Evolutionary conservation across 2,888 invertebrate species (phyloP).

Genomic region (Serripes groenlandicus): DNA sequence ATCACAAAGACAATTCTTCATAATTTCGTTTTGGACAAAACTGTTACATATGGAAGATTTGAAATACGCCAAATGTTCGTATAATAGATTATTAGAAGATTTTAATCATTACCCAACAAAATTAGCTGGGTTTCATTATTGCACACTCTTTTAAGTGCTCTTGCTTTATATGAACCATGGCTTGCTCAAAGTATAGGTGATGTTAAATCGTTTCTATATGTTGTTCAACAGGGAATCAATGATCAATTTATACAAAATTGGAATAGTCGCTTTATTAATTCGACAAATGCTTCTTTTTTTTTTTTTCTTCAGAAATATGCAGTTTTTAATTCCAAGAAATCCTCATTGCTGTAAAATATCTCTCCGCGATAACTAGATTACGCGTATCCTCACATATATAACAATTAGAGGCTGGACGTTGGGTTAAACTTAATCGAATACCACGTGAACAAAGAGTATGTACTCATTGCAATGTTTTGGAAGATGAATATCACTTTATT

Average conservation of each 20-base stretch:
- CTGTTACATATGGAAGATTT: neutral
- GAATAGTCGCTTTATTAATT: neutral
- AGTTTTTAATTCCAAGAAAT: neutral
- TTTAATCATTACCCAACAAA: neutral
- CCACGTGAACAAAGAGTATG: neutral
- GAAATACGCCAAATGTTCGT: neutral
- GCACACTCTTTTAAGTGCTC: neutral
- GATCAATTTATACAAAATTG: neutral
- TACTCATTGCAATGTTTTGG: neutral
- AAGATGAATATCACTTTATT: neutral
- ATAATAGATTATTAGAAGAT: neutral
- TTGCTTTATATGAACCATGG: neutral
- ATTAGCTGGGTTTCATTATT: neutral
- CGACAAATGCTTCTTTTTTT: neutral
- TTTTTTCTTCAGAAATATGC: neutral
- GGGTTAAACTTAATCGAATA: neutral
- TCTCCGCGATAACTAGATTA: neutral
- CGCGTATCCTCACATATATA: neutral
- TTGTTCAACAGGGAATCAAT: neutral
- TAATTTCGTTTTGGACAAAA: neutral
- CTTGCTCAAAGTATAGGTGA: neutral
- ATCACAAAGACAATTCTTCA: neutral
- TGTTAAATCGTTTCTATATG: neutral
- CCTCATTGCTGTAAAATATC: too few relatives aligned
- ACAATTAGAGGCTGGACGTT: neutral